phyloP scores from a whole-genome alignment of 2,888 invertebrate genomes.

The Dicyrtomina minuta region DNA sequence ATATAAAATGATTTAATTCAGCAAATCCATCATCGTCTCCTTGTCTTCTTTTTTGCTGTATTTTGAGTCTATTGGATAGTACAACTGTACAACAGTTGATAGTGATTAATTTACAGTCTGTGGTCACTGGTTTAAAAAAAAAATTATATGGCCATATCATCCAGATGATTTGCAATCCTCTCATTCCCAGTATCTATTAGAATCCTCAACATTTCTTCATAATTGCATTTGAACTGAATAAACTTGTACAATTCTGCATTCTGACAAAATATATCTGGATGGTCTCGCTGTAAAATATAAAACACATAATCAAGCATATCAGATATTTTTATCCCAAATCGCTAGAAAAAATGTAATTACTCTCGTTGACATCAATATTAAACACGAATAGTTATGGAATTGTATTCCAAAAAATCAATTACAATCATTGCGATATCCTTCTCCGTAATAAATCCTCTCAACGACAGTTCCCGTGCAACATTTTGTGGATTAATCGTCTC shows the following conservation, averaged over 20 bases:
- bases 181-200: conserved; percentile 5
- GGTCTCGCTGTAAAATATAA: neutral
- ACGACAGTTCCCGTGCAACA: neutral
- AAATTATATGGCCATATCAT: neutral
- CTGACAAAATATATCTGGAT: conserved; percentile 6
- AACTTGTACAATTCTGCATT: conserved; percentile 24
- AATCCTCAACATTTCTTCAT: conserved; percentile 13
- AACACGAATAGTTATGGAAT: too few relatives aligned
- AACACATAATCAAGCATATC: too few relatives aligned
- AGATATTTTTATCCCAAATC: too few relatives aligned
- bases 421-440: conserved; percentile 5
- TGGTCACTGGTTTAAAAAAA: too few relatives aligned
- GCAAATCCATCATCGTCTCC: too few relatives aligned
- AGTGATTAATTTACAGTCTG: too few relatives aligned
- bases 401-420: too few relatives aligned
- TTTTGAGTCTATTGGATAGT: too few relatives aligned
- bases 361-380: too few relatives aligned
- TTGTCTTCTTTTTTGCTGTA: too few relatives aligned
- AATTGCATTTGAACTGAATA: neutral
- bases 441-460: neutral
- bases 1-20: too few relatives aligned
- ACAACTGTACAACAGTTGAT: too few relatives aligned
- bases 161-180: conserved; percentile 10
- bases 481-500: neutral
- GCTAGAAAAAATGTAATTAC: neutral